A percentile compares a stretch with the other conserved stretches of the same genome.
These are phyloP conservation scores for Anhinga anhinga DNA, from an alignment of 2,113 vertebrate species.

Conservation along the genomic window DNA sequence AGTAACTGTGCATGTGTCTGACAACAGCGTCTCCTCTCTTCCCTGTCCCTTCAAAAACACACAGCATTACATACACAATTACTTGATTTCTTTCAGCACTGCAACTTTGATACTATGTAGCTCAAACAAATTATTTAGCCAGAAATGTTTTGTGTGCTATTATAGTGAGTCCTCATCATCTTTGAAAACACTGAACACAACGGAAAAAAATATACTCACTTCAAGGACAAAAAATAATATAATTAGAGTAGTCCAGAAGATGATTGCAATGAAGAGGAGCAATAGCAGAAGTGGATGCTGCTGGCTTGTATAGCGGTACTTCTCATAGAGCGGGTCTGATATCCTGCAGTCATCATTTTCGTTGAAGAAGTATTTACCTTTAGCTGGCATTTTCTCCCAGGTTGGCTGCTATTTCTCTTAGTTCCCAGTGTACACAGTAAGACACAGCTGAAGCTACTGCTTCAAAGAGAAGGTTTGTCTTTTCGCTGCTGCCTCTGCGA, in stretches of 20 bases:
- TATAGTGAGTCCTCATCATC: background rate
- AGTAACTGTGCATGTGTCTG: background rate
- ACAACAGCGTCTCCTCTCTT: background rate
- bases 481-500: background rate
- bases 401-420: background rate
- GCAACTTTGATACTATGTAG: background rate
- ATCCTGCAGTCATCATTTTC: constrained; percentile 82
- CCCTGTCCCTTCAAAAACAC: background rate
- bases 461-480: background rate
- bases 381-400: constrained; percentile 86
- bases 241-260: constrained; percentile 79
- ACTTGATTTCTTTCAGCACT: background rate
- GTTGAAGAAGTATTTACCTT: constrained; percentile 93
- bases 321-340: constrained; percentile 85
- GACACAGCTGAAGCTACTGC: background rate
- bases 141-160: background rate
- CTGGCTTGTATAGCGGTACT: constrained; percentile 90
- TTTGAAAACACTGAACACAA: background rate
- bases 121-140: background rate
- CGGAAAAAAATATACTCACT: constrained; percentile 76
- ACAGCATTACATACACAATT: background rate
- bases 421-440: background rate
- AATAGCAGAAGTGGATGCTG: constrained; percentile 87
- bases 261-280: constrained; percentile 83
- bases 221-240: constrained; percentile 73